Percentiles rank a stretch among this genome's conserved stretches.
These are phyloP conservation scores for Sprattus sprattus DNA, from an alignment of 2,113 vertebrate genomes.

Conservation along the genomic window DNA sequence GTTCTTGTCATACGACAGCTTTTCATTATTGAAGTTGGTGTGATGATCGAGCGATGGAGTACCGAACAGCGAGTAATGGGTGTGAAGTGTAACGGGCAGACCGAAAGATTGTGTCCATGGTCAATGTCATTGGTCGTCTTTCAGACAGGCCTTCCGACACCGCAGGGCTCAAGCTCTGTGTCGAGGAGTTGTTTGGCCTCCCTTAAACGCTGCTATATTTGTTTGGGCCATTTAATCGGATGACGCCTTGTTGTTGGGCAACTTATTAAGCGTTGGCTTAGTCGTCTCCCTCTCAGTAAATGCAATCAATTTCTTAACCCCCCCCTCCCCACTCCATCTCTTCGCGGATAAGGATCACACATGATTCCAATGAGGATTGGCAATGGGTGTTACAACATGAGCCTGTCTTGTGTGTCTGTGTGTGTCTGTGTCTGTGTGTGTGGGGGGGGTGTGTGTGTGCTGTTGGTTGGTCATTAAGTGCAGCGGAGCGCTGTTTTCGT, in stretches of 20 bases:
- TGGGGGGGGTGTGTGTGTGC: too few species aligned
- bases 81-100: neutral
- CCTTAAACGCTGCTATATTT: slow-evolving; percentile 15
- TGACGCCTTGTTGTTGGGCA: slow-evolving; percentile 23
- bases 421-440: neutral
- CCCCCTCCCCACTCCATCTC: neutral
- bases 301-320: slow-evolving; percentile 21
- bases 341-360: neutral
- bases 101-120: neutral
- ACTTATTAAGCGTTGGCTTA: slow-evolving; percentile 13
- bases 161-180: neutral
- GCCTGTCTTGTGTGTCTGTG: neutral
- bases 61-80: neutral
- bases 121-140: neutral
- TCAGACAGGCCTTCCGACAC: neutral
- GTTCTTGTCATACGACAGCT: neutral
- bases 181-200: neutral
- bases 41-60: neutral
- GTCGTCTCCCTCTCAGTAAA: slow-evolving; percentile 5
- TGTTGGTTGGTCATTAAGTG: neutral
- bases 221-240: slow-evolving; percentile 23
- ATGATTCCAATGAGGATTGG: slow-evolving; percentile 17
- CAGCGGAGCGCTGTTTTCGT: slow-evolving; percentile 15
- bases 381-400: slow-evolving; percentile 9
- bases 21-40: neutral